phyloP scores from a whole-genome alignment of 2,113 vertebrate genomes.

The Epinephelus lanceolatus region DNA sequence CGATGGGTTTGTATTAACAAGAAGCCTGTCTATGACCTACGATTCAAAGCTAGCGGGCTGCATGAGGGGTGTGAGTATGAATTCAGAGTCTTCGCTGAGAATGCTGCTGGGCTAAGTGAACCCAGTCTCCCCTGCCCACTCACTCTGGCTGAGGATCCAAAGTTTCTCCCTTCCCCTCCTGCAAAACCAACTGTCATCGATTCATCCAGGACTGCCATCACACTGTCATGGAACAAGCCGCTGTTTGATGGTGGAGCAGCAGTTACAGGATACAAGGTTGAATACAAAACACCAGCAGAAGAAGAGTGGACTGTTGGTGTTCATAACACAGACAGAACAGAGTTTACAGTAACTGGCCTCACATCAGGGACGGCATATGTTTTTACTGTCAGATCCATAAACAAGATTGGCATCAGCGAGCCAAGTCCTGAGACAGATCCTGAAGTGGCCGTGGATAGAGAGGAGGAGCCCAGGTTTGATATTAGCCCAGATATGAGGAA shows the following conservation, averaged over 20 bases:
- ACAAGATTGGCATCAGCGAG: constrained; percentile 94
- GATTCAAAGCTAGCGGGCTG: constrained; percentile 94
- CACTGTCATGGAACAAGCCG: constrained; percentile 94
- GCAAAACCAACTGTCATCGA: constrained; percentile 92
- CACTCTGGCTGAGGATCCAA: constrained; percentile 92
- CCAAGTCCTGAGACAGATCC: constrained; percentile 92
- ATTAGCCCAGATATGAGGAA: constrained; percentile 95
- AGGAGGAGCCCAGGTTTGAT: constrained; percentile 95
- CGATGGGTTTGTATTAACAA: constrained; percentile 97
- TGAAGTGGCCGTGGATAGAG: constrained; percentile 92
- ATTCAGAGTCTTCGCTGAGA: constrained; percentile 96
- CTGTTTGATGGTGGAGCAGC: constrained; percentile 96
- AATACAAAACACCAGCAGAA: constrained; percentile 91
- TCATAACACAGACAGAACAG: constrained; percentile 90
- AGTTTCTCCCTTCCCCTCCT: constrained; percentile 94
- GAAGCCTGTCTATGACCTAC: constrained; percentile 95
- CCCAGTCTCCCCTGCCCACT: constrained; percentile 91
- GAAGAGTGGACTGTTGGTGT: constrained; percentile 92
- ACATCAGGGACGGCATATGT: constrained; percentile 89
- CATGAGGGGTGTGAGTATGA: constrained; percentile 96
- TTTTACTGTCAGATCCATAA: constrained; percentile 93
- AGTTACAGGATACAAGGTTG: constrained; percentile 93
- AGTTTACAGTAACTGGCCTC: constrained; percentile 91
- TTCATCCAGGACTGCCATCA: constrained; percentile 90
- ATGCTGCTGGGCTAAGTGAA: constrained; percentile 94